Evolutionary conservation across 2,113 vertebrate species (phyloP).

Genomic region (Corvus cornix): DNA sequence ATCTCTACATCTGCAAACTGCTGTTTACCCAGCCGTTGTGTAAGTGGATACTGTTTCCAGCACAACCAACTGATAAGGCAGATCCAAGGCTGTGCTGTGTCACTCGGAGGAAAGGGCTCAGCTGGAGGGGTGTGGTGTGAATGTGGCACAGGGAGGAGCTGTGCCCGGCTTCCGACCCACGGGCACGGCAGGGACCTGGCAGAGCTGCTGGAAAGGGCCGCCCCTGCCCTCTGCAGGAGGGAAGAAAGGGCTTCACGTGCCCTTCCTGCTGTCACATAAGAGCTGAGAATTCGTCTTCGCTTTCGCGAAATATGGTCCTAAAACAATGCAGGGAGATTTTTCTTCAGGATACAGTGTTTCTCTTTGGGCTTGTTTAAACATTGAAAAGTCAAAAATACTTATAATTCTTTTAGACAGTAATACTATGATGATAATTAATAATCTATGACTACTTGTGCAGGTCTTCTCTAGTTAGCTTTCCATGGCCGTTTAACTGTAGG

Average conservation of each 20-base stretch:
- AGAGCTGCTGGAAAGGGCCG: not conserved
- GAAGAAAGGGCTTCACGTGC: not conserved
- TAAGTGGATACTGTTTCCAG: not conserved
- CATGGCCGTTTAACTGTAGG: not conserved
- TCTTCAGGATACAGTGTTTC: not conserved
- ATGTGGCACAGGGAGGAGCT: fast-evolving
- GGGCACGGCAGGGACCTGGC: fast-evolving
- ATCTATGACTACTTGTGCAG: not conserved
- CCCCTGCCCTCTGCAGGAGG: not conserved
- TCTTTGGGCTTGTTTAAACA: not conserved
- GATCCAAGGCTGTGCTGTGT: not conserved
- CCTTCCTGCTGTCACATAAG: not conserved
- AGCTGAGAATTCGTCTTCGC: not conserved
- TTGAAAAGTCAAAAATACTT: not conserved
- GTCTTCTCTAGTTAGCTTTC: not conserved
- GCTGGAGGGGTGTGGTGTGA: not conserved
- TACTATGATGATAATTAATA: not conserved
- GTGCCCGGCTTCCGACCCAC: not conserved
- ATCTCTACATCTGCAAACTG: not conserved
- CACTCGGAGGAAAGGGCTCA: not conserved
- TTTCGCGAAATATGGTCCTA: not conserved
- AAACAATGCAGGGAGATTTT: not conserved
- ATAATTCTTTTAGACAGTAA: not conserved
- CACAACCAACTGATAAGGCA: not conserved
- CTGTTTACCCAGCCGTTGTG: not conserved